These are phyloP conservation scores for Pterocles orientalis DNA, from an alignment of 2,113 vertebrate genomes.

Conservation along the genomic window DNA sequence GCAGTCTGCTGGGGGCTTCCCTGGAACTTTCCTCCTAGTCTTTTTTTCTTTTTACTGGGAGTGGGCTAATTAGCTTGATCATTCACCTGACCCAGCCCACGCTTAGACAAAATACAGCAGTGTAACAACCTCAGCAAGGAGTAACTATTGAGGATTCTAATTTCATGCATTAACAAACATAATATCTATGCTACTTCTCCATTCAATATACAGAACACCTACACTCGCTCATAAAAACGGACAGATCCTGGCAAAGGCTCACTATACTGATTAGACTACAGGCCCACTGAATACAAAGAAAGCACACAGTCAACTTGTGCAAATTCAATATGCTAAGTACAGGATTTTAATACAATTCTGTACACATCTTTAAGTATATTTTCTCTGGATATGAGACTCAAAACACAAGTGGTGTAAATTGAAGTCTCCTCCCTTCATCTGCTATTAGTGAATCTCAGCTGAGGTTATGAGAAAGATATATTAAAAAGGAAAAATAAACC, in stretches of 20 bases:
- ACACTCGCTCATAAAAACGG: background rate
- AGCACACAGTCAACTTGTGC: background rate
- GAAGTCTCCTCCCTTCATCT: background rate
- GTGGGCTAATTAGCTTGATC: background rate
- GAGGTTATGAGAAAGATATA: background rate
- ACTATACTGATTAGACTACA: background rate
- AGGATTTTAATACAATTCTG: background rate
- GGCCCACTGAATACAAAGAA: background rate
- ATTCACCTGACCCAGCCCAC: background rate
- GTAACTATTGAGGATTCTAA: background rate
- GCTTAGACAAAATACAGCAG: background rate
- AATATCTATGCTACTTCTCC: background rate
- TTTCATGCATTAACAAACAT: background rate
- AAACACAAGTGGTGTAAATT: background rate
- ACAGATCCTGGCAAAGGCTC: background rate
- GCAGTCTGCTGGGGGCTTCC: background rate
- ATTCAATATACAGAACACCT: background rate
- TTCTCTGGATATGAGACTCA: background rate
- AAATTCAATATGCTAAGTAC: background rate
- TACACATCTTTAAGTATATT: background rate
- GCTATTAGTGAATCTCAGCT: background rate
- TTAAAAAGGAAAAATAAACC: background rate
- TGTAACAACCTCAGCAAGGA: background rate
- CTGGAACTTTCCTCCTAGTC: background rate
- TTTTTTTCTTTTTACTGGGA: background rate